These are phyloP conservation scores for Philhelius pedissequus DNA, from an alignment of 2,888 invertebrate species.

Conservation along the genomic window DNA sequence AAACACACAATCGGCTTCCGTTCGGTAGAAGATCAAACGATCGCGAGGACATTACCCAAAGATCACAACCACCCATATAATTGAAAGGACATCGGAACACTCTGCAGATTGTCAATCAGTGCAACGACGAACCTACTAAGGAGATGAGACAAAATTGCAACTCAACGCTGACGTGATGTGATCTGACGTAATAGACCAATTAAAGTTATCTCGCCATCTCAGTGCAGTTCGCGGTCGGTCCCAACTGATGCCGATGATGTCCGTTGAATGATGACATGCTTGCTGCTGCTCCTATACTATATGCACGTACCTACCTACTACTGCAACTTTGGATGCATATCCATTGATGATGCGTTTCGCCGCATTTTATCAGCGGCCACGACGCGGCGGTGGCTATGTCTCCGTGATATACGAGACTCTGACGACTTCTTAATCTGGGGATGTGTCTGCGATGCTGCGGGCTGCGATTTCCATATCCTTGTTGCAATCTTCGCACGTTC, in stretches of 20 bases:
- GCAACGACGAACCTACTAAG: not conserved
- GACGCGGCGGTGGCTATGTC: not conserved
- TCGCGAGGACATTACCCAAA: constrained; percentile 43
- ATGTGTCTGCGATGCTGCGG: constrained; percentile 11
- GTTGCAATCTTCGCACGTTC: constrained; percentile 67
- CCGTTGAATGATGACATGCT: constrained; percentile 56
- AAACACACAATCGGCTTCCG: not conserved
- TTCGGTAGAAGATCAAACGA: constrained; percentile 63
- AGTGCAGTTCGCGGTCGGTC: constrained; percentile 46
- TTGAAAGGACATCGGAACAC: constrained; percentile 64
- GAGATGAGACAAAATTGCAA: constrained; percentile 42
- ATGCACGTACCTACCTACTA: too few relatives aligned
- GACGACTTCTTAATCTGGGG: constrained; percentile 60
- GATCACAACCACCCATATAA: constrained; percentile 46
- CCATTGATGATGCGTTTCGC: constrained; percentile 42
- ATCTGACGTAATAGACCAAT: constrained; percentile 77
- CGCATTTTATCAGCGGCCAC: not conserved
- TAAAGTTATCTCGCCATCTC: constrained; percentile 70
- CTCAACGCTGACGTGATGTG: constrained; percentile 69
- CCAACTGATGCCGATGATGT: constrained; percentile 51
- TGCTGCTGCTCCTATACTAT: too few relatives aligned
- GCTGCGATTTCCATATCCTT: constrained; percentile 58
- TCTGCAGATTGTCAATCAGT: constrained; percentile 57
- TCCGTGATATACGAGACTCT: constrained; percentile 58
- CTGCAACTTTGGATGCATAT: constrained; percentile 3